phyloP scores from a whole-genome alignment of 2,888 invertebrate genomes.

The Epiblema foenella region DNA sequence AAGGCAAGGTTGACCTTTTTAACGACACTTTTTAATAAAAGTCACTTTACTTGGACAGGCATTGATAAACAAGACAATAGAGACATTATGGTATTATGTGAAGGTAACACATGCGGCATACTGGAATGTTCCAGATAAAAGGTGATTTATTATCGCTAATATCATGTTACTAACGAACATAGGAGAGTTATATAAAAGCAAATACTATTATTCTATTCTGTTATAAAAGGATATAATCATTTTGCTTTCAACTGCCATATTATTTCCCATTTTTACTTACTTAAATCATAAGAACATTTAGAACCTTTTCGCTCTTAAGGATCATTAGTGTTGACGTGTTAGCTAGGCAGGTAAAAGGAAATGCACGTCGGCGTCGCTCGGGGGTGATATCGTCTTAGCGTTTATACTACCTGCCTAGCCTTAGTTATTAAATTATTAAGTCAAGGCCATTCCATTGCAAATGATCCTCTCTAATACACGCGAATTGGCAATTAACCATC shows the following conservation, averaged over 20 bases:
- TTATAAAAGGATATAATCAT: background rate
- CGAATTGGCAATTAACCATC: no score
- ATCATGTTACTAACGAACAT: background rate
- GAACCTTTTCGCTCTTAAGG: no score
- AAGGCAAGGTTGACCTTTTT: slow-evolving; percentile 21
- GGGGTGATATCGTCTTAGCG: background rate
- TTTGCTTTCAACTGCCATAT: background rate
- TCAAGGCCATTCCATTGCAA: no score
- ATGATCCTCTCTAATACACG: no score
- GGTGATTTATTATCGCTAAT: background rate
- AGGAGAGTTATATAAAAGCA: background rate
- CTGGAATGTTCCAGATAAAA: background rate
- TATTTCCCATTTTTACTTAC: background rate
- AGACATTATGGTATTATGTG: slow-evolving; percentile 2
- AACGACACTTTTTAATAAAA: slow-evolving; percentile 27
- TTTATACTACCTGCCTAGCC: no score
- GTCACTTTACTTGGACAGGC: slow-evolving; percentile 28
- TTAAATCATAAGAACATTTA: background rate
- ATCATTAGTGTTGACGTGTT: background rate
- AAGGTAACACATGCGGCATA: slow-evolving; percentile 4
- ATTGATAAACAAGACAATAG: slow-evolving; percentile 25
- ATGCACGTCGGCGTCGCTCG: no score
- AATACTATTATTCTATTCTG: no score
- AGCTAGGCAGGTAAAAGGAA: no score
- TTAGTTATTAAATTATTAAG: no score